Conservation (phyloP, 1,140 invertebrate genomes). For the Trichogramma pretiosum region DNA sequence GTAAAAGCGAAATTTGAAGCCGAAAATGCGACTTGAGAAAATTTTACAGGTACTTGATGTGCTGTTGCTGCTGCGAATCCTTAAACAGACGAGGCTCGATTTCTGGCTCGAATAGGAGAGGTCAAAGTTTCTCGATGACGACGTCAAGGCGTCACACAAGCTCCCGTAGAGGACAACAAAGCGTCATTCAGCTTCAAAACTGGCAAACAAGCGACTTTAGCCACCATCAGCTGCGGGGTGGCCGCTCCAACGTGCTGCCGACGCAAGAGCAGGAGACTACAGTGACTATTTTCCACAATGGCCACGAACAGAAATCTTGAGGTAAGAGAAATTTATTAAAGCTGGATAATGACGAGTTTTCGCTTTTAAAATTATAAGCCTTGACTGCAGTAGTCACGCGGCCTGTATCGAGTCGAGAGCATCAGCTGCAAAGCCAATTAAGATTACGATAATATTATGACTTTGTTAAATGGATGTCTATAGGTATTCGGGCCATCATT, state of each 20-base stretch:
- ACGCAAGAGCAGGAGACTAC: constrained; percentile 34
- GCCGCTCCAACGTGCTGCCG: constrained; percentile 8
- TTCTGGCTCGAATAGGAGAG: constrained; percentile 25
- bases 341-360: too few species aligned
- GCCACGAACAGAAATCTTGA: constrained; percentile 23
- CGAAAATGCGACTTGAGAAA: too few species aligned
- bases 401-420: too few species aligned
- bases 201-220: constrained; percentile 21
- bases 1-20: too few species aligned
- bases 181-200: constrained; percentile 23
- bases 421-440: too few species aligned
- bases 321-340: too few species aligned
- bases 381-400: too few species aligned
- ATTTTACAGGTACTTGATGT: constrained; percentile 34
- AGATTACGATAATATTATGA: too few species aligned
- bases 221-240: too few species aligned
- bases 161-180: constrained; percentile 29
- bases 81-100: constrained; percentile 25
- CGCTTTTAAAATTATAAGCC: too few species aligned
- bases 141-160: constrained; percentile 27
- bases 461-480: too few species aligned
- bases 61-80: constrained; percentile 23
- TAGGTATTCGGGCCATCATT: too few species aligned
- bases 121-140: constrained; percentile 32
- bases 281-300: constrained; percentile 27